Evolutionary conservation across 1,140 invertebrate species (phyloP), one percentile per base, ranked within the genome.

Genomic region (Zaprionus gabonicus): DNA sequence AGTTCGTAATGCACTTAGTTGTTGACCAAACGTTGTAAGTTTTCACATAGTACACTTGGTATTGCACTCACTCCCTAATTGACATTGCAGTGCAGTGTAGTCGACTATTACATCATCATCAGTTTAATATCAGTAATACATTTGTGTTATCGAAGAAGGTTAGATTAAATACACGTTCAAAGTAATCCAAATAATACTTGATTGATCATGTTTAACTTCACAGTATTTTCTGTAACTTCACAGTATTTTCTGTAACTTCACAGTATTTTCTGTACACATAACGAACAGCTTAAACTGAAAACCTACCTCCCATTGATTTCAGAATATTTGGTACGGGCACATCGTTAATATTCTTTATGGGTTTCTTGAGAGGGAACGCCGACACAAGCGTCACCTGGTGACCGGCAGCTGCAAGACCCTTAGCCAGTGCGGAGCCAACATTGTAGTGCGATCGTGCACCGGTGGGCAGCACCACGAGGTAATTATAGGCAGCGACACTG

Each of bases 331-430:
- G 76, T 20, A 76, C 51, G 0, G 70, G 23, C n/a, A 95, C 78
- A 75, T 95, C 94, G 4, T 80, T 92, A 46, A 94, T 95, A 76
- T 95, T 95, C 3, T 92, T 80, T 3, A 93, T 70, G 0, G 93
- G 91, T 41, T 88, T 91, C 58, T 94, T 94, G 4, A 93, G 82
- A 0, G 93, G 91, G 75, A 94, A 95, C 3, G 93, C 80, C 59
- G 94, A 95, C 0, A 95, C 80, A 0, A 95, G 83, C 1, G 95
- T 94, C 3, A 95, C 93, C 34, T 95, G 91, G 71, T 96, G 95
- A 6, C 95, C 95, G 34, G 91, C 93, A 13, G 65, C 78, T 0
- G 94, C 95, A 23, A 96, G 64, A 12, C 93, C 94, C 69, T 94
- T 94, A 80, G 94, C 93, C 56, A 95, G 63, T 0, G 92, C 86